Conservation (phyloP, 2,888 invertebrate genomes). For the Apamea sordens region DNA sequence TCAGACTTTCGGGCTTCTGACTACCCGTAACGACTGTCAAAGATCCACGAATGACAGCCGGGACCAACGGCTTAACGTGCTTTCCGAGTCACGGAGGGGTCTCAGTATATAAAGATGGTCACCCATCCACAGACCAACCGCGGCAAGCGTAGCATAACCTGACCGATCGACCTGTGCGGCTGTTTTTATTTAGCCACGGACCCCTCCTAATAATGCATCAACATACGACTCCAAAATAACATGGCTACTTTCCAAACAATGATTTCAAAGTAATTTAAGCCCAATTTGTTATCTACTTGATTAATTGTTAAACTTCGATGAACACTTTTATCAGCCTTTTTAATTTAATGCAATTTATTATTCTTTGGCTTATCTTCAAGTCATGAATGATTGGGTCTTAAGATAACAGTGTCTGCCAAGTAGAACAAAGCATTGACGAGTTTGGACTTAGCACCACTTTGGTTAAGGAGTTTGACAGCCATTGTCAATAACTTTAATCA, state of each 20-base stretch:
- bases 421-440: conserved; percentile 25
- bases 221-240: neutral
- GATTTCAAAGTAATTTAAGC: conserved; percentile 3
- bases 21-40: no score
- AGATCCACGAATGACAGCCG: no score
- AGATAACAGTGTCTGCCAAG: conserved; percentile 37
- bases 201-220: no score
- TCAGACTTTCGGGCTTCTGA: no score
- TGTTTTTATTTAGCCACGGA: no score
- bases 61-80: no score
- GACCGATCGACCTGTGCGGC: no score
- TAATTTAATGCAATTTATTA: conserved; percentile 50
- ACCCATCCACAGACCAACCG: no score
- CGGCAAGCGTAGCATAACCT: no score
- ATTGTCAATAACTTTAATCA: conserved; percentile 22
- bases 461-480: conserved; percentile 41
- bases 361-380: conserved; percentile 40
- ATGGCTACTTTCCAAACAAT: neutral
- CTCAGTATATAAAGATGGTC: no score
- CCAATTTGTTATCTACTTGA: conserved; percentile 39
- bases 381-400: conserved; percentile 34
- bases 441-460: conserved; percentile 19
- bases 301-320: conserved; percentile 21
- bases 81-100: no score
- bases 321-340: conserved; percentile 10